A percentile compares a stretch with the other conserved stretches of the same genome.
These are phyloP conservation scores for Boulengeromyrus knoepffleri DNA, from an alignment of 2,113 vertebrate species.

Conservation along the genomic window DNA sequence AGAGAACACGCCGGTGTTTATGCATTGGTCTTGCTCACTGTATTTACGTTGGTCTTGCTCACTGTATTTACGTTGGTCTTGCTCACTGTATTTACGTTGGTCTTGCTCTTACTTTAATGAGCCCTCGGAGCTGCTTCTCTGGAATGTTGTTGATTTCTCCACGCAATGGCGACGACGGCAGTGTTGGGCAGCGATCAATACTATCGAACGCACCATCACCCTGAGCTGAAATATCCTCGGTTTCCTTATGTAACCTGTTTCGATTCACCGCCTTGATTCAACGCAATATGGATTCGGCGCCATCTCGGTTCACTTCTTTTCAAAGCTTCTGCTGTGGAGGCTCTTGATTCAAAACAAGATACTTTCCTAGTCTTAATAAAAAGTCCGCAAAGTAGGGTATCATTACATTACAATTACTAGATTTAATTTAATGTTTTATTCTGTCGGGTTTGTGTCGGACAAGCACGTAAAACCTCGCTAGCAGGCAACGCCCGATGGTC, in stretches of 20 bases:
- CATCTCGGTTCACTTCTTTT: neutral
- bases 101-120: neutral
- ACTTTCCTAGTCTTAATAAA: neutral
- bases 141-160: neutral
- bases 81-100: neutral
- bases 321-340: neutral
- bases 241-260: neutral
- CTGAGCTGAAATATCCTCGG: neutral
- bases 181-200: neutral
- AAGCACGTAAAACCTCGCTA: neutral
- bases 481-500: neutral
- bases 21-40: neutral
- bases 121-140: neutral
- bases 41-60: neutral
- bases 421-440: neutral
- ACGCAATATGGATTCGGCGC: neutral
- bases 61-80: neutral
- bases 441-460: neutral
- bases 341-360: neutral
- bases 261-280: neutral
- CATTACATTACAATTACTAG: neutral
- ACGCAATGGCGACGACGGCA: neutral
- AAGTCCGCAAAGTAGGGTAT: neutral
- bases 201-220: neutral
- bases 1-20: neutral